These are phyloP conservation scores for Ailuropoda melanoleuca DNA, from an alignment of 2,113 vertebrate genomes.

Conservation along the genomic window DNA sequence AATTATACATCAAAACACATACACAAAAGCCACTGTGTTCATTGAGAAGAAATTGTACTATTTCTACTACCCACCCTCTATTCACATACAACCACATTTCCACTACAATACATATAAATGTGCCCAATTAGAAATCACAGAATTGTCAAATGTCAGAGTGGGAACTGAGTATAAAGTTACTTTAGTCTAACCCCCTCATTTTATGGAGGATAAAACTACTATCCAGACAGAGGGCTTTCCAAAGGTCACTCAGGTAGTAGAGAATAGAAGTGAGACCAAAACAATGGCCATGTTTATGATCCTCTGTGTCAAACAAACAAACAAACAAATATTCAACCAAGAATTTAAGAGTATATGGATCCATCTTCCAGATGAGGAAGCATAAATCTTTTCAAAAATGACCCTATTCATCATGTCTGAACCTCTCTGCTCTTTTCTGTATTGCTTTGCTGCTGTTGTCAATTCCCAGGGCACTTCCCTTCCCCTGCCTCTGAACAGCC, in stretches of 20 bases:
- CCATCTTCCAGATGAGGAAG: slow-evolving; percentile 28
- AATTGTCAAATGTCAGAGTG: slow-evolving; percentile 20
- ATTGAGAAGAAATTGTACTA: slow-evolving; percentile 43
- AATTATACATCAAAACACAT: slow-evolving; percentile 63
- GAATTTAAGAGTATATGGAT: neutral
- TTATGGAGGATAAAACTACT: slow-evolving; percentile 37
- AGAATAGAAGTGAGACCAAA: slow-evolving; percentile 17
- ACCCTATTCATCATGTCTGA: slow-evolving; percentile 60
- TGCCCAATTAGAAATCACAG: slow-evolving; percentile 53
- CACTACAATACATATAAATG: slow-evolving; percentile 22
- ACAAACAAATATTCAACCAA: slow-evolving; percentile 42
- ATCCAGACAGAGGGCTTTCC: neutral
- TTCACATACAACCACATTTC: neutral
- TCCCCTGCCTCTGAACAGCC: slow-evolving; percentile 33
- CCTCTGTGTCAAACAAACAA: neutral
- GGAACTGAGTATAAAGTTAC: neutral
- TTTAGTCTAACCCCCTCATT: neutral
- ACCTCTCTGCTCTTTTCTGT: slow-evolving; percentile 31
- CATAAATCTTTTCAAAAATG: slow-evolving; percentile 54
- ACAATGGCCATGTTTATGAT: slow-evolving; percentile 6
- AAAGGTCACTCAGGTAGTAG: slow-evolving; percentile 22
- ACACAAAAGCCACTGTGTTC: slow-evolving; percentile 30
- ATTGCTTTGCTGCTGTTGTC: slow-evolving; percentile 44
- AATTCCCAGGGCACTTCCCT: slow-evolving; percentile 52
- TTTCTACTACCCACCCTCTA: slow-evolving; percentile 35